Conservation (phyloP, 2,888 invertebrate species). For the Temnothorax ravouxi region DNA sequence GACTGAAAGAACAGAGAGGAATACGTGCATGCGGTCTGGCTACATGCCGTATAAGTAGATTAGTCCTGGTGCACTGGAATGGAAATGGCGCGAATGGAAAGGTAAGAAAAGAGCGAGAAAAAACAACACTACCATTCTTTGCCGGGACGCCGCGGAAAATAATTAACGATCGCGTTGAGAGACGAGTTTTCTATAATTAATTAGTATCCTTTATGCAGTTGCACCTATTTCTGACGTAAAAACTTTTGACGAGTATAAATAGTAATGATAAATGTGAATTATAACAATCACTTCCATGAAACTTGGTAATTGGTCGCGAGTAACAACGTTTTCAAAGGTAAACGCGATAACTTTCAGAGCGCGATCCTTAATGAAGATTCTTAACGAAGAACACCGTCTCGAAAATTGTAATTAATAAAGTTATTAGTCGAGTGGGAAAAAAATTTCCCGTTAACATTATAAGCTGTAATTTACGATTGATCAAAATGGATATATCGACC, state of each 20-base stretch:
- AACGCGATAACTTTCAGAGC: conserved; percentile 54
- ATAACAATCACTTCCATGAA: conserved; percentile 60
- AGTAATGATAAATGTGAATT: conserved; percentile 59
- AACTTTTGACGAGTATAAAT: conserved; percentile 57
- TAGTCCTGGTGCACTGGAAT: conserved; percentile 32
- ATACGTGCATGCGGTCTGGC: conserved; percentile 33
- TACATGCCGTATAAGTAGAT: conserved; percentile 49
- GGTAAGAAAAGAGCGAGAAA: neutral
- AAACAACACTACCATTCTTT: conserved; percentile 14
- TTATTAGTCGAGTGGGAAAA: neutral
- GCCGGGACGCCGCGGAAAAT: conserved; percentile 12
- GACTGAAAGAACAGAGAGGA: conserved; percentile 21
- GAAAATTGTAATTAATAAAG: conserved; percentile 23
- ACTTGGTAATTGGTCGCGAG: conserved; percentile 67
- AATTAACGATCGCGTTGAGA: conserved; percentile 66
- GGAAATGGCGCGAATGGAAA: conserved; percentile 1
- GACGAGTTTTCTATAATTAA: conserved; percentile 50
- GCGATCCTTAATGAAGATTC: conserved; percentile 52
- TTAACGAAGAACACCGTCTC: conserved; percentile 32
- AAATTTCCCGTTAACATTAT: conserved; percentile 3
- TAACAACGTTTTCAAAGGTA: conserved; percentile 38
- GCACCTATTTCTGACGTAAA: conserved; percentile 1
- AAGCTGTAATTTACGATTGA: conserved; percentile 31
- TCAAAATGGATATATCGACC: conserved; percentile 23
- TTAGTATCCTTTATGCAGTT: conserved; percentile 54